Conservation (phyloP, 2,888 invertebrate genomes). For the Drosophila barbarae region DNA sequence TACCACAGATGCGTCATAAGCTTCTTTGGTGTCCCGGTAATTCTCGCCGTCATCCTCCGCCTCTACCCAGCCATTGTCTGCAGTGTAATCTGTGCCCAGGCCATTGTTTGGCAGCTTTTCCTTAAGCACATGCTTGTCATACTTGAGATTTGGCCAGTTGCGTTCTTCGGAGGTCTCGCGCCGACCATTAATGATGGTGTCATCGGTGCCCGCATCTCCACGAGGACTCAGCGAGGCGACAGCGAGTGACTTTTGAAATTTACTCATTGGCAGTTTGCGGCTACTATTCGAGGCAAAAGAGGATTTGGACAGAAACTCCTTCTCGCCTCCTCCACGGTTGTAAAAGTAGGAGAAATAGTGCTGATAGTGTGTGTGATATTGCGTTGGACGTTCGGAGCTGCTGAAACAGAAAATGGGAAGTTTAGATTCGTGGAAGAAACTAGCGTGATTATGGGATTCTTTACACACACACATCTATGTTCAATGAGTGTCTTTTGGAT, state of each 20-base stretch:
- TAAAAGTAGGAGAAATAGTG: constrained; percentile 75
- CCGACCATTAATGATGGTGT: constrained; percentile 13
- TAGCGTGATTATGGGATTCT: constrained; percentile 1
- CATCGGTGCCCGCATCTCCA: constrained; percentile 10
- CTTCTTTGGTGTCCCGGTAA: constrained; percentile 39
- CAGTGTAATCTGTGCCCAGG: constrained; percentile 43
- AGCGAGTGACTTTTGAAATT: constrained; percentile 45
- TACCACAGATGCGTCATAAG: constrained; percentile 34
- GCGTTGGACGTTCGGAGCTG: constrained; percentile 47
- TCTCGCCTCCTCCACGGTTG: constrained; percentile 56
- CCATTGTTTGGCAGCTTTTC: constrained; percentile 61
- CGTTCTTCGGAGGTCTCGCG: constrained; percentile 41
- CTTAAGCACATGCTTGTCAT: constrained; percentile 55
- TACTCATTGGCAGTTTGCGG: constrained; percentile 64
- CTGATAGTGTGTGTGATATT: constrained; percentile 64
- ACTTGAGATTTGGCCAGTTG: constrained; percentile 40
- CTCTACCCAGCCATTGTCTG: constrained; percentile 58
- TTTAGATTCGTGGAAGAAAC: not conserved
- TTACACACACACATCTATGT: constrained; percentile 30
- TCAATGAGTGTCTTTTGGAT: constrained; percentile 26
- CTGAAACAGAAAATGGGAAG: constrained; percentile 35
- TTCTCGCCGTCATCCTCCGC: constrained; percentile 27
- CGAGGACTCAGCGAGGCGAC: constrained; percentile 37
- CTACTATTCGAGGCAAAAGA: constrained; percentile 26
- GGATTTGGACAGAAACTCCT: constrained; percentile 35